phyloP scores from a whole-genome alignment of 2,797 vertebrate species.

The Thamnophis elegans region DNA sequence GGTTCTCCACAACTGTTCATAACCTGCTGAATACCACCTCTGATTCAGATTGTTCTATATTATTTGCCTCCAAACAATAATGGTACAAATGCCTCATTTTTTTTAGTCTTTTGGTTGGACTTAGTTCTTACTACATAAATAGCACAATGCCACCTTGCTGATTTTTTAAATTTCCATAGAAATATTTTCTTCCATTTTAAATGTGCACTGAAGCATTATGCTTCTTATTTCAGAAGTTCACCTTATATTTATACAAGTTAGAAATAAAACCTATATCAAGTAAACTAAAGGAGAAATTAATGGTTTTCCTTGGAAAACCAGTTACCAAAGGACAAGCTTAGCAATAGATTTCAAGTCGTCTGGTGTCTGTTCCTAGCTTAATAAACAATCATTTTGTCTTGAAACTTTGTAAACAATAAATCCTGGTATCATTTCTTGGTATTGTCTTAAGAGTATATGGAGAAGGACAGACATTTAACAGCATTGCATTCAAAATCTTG shows the following conservation, averaged over 20 bases:
- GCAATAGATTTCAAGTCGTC: constrained; percentile 26
- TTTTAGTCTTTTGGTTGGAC: not conserved
- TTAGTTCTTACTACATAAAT: not conserved
- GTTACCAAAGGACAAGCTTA: not conserved
- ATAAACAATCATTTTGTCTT: not conserved
- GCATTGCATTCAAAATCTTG: not conserved
- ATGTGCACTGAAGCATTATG: not conserved
- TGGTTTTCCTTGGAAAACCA: constrained; percentile 13
- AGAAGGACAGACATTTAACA: not conserved
- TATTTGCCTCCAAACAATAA: constrained; percentile 29
- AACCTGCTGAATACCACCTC: no score
- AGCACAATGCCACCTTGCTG: not conserved
- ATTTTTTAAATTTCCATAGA: not conserved
- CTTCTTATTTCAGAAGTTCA: constrained; percentile 1
- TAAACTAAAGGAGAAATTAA: not conserved
- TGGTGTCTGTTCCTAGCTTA: not conserved
- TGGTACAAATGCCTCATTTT: not conserved
- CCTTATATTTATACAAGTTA: not conserved
- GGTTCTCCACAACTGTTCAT: no score
- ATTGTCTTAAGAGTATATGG: not conserved
- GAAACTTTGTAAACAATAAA: not conserved
- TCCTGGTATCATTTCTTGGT: not conserved
- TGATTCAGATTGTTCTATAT: constrained; percentile 35
- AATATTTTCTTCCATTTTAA: not conserved
- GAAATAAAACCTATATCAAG: not conserved